These are phyloP conservation scores for Caenorhabditis sp. DNA, from an alignment of 2,888 invertebrate genomes.

Conservation along the genomic window DNA sequence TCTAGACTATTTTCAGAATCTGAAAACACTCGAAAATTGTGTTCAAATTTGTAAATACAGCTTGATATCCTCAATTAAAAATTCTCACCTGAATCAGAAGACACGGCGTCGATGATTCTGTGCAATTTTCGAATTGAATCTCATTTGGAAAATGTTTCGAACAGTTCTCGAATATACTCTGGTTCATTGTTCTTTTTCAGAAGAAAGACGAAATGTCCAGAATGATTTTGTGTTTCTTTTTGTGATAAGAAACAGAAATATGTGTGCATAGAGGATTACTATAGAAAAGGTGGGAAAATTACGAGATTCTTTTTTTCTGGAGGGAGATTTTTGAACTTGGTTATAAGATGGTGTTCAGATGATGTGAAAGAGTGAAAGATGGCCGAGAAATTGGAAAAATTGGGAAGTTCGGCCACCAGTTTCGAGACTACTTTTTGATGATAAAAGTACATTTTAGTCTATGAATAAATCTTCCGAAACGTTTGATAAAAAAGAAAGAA, in stretches of 20 bases:
- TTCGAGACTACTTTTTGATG: not conserved
- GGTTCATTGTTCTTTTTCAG: slow-evolving; percentile 16
- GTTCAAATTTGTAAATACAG: too few species aligned
- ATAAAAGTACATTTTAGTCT: not conserved
- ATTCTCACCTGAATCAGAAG: slow-evolving; percentile 21
- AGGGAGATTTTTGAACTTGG: slow-evolving; percentile 7
- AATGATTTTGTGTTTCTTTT: slow-evolving; percentile 18
- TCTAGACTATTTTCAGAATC: too few species aligned
- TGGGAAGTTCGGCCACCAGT: not conserved
- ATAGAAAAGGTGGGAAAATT: slow-evolving; percentile 34
- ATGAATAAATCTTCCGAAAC: not conserved
- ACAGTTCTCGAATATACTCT: slow-evolving; percentile 47
- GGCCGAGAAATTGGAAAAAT: not conserved
- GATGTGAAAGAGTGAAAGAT: too few species aligned
- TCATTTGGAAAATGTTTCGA: slow-evolving; percentile 38
- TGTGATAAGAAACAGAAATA: slow-evolving; percentile 19
- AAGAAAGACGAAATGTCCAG: not conserved
- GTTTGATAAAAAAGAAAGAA: not conserved
- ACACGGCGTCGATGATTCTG: slow-evolving; percentile 32
- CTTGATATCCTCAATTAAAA: too few species aligned
- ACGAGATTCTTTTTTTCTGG: slow-evolving; percentile 18
- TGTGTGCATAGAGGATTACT: slow-evolving; percentile 28
- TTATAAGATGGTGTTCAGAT: not conserved
- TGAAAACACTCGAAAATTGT: too few species aligned
- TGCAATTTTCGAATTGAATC: slow-evolving; percentile 27